Percentiles rank a stretch among this genome's conserved stretches.
Conservation (phyloP, 2,797 vertebrate species). For the Crotalus adamanteus region DNA sequence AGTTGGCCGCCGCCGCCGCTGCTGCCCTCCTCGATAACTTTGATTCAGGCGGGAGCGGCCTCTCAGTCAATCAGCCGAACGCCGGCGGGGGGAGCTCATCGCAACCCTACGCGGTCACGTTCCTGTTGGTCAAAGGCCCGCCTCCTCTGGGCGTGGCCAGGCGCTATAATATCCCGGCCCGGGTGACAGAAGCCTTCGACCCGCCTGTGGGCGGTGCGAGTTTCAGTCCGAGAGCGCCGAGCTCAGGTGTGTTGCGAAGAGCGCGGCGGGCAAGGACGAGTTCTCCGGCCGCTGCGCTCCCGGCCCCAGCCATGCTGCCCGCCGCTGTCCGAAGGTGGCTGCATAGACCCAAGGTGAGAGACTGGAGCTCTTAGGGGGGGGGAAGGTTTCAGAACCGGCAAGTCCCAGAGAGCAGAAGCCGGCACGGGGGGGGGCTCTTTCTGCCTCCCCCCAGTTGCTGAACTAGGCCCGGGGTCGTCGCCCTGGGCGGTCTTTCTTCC, state of each 20-base stretch:
- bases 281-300: background rate
- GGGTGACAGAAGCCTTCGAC: background rate
- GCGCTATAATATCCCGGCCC: background rate
- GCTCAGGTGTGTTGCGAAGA: background rate
- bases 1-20: background rate
- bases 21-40: background rate
- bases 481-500: background rate
- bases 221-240: background rate
- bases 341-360: slow-evolving; percentile 61
- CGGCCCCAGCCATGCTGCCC: slow-evolving; percentile 44
- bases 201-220: background rate
- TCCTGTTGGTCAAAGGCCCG: background rate
- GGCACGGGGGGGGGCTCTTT: background rate
- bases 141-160: background rate
- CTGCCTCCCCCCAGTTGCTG: background rate
- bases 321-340: slow-evolving; percentile 59
- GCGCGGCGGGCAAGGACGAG: background rate
- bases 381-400: too few relatives aligned
- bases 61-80: background rate
- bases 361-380: background rate
- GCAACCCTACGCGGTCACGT: background rate
- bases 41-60: background rate
- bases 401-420: background rate
- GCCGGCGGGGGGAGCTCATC: background rate
- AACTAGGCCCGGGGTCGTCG: background rate